These are phyloP conservation scores for Ciconia stormi DNA, from an alignment of 2,113 vertebrate genomes.

Conservation along the genomic window DNA sequence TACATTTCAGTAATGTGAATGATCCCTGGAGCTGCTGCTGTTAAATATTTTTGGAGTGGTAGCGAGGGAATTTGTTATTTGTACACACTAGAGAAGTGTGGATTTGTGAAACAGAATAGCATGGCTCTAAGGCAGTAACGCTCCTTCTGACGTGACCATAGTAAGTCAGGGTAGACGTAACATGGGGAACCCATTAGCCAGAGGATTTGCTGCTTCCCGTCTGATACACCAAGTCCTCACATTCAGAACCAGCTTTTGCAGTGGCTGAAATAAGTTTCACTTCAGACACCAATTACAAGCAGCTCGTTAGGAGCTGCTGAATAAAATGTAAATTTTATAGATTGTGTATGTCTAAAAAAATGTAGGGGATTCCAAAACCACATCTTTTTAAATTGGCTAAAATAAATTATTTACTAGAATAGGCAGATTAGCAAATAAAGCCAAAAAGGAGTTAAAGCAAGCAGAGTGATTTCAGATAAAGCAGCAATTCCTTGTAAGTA, in stretches of 20 bases:
- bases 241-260: neutral
- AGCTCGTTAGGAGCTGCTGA: neutral
- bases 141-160: neutral
- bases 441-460: neutral
- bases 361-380: neutral
- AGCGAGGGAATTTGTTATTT: constrained; percentile 38
- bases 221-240: neutral
- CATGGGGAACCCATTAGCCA: neutral
- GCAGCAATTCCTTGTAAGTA: neutral
- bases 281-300: neutral
- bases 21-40: constrained; percentile 24
- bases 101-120: neutral
- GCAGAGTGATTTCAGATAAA: neutral
- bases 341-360: neutral
- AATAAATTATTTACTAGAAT: neutral
- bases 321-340: neutral
- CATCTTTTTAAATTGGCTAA: neutral
- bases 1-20: constrained; percentile 54
- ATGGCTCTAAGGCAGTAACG: neutral
- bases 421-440: neutral
- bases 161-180: neutral
- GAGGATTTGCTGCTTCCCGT: neutral
- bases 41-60: constrained; percentile 45
- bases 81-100: constrained; percentile 32
- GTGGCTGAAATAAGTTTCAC: neutral